Evolutionary conservation across 1,140 invertebrate species (phyloP), one percentile per base, ranked within the genome.

Genomic region (Chironomus striatipennis): DNA sequence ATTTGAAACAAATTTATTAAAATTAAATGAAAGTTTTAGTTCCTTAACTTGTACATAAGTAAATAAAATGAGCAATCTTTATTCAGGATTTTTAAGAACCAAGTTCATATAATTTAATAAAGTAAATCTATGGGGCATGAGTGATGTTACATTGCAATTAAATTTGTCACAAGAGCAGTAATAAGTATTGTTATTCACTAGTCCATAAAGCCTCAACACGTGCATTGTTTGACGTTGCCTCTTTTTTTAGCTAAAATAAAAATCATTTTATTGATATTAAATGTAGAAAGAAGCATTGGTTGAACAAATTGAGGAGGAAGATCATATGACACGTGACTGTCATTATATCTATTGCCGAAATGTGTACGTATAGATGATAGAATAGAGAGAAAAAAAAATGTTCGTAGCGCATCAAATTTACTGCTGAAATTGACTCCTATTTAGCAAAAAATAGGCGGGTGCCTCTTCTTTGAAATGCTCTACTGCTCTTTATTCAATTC

Each of bases 201-300:
- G 65, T 70, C 65, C 65, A 70, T 70, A 70, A 70, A 70, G 65
- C 65, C 65, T 70, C 65, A 70, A 21, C 65, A 70, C 65, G 65
- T 70, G 65, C 7, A 57, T 57, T 70, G 47, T 17, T 20, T 70
- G 15, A 70, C 65, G 47, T 57, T 10, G 12, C 47, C 47, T 57
- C 47, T 47, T 47, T 43, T 10, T 8, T 15, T 47, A 47, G 8
- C 2, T 47, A 47, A 47, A 10, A 47, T 4, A 47, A 47, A 47
- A 47, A 47, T 47, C 47, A 57, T 57, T 57, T 57, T n/a, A 57
- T 57, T 57, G 47, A 57, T n/a, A 57, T 57, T 57, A 57, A 12
- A 12, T n/a, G n/a, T 57, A 5, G 47, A 57, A 15, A 57, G 47
- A n/a, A 34, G 24, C 24, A 34, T 34, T 34, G 24, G 24, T 34